A percentile compares a stretch with the other conserved stretches of the same genome.
phyloP scores from a whole-genome alignment of 2,113 vertebrate species.

The Trinectes maculatus region DNA sequence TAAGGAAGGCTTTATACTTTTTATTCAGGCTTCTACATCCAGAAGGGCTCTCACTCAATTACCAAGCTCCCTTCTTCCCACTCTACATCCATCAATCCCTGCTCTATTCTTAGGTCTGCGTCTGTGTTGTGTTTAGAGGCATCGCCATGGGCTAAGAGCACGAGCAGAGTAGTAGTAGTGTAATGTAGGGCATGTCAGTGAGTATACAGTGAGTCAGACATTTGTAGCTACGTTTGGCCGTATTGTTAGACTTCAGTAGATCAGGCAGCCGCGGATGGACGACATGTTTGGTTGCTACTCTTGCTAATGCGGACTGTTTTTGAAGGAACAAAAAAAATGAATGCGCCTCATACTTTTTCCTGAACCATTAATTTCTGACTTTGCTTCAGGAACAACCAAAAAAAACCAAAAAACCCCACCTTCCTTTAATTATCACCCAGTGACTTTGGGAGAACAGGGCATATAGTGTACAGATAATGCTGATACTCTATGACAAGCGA shows the following conservation, averaged over 20 bases:
- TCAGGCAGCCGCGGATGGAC: conserved; percentile 24
- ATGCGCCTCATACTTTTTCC: not conserved
- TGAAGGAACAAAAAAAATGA: conserved; percentile 33
- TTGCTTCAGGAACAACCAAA: conserved; percentile 20
- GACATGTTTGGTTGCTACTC: conserved; percentile 43
- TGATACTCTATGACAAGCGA: conserved; percentile 55
- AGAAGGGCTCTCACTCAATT: conserved; percentile 81
- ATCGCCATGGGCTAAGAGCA: conserved; percentile 71
- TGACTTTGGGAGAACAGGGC: conserved; percentile 53
- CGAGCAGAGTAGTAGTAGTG: conserved; percentile 68
- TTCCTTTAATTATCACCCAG: conserved; percentile 33
- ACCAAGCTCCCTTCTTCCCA: conserved; percentile 62
- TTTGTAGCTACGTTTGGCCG: conserved; percentile 60
- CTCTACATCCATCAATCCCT: conserved; percentile 68
- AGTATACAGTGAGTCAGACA: conserved; percentile 66
- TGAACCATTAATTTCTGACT: conserved; percentile 23
- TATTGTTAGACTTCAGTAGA: conserved; percentile 54
- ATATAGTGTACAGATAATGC: conserved; percentile 48
- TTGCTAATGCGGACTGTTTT: conserved; percentile 37
- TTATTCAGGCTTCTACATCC: conserved; percentile 69
- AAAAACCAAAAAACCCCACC: not conserved
- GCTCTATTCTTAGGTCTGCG: conserved; percentile 77
- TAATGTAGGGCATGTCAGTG: conserved; percentile 69
- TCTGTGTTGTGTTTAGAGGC: conserved; percentile 65
- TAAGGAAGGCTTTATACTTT: conserved; percentile 73